phyloP scores from a whole-genome alignment of 2,888 invertebrate species.

The Standfussiana lucernea region DNA sequence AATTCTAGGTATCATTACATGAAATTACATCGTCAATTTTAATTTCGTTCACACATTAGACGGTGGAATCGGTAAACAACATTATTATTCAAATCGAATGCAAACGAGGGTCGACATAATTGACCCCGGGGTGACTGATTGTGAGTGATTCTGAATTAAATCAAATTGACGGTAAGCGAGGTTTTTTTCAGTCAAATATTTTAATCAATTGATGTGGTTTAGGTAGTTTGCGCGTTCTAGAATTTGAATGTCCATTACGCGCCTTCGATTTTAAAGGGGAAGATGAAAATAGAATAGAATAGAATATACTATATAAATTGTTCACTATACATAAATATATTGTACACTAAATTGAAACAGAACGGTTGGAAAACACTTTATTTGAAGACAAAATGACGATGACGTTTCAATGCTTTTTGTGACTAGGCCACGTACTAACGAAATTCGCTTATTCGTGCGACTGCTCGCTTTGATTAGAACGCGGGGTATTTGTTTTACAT shows the following conservation, averaged over 20 bases:
- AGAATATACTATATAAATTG: too few relatives aligned
- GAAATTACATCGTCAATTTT: conserved; percentile 15
- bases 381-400: too few relatives aligned
- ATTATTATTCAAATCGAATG: conserved; percentile 57
- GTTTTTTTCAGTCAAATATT: conserved; percentile 33
- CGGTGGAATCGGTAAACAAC: conserved; percentile 49
- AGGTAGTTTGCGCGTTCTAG: conserved; percentile 24
- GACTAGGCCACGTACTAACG: too few relatives aligned
- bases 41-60: conserved; percentile 16
- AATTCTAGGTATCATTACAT: conserved; percentile 3
- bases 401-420: too few relatives aligned
- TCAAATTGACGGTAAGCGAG: conserved; percentile 30
- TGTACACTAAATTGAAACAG: too few relatives aligned
- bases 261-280: background rate
- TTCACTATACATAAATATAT: too few relatives aligned
- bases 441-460: too few relatives aligned
- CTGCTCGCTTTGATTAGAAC: too few relatives aligned
- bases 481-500: too few relatives aligned
- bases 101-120: conserved; percentile 43
- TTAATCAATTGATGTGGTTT: background rate
- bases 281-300: too few relatives aligned
- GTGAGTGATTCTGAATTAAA: conserved; percentile 26
- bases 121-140: conserved; percentile 57
- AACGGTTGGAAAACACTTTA: too few relatives aligned
- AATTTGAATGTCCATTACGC: background rate